Evolutionary conservation across 2,113 vertebrate genomes (phyloP).

Genomic region (Meles meles): DNA sequence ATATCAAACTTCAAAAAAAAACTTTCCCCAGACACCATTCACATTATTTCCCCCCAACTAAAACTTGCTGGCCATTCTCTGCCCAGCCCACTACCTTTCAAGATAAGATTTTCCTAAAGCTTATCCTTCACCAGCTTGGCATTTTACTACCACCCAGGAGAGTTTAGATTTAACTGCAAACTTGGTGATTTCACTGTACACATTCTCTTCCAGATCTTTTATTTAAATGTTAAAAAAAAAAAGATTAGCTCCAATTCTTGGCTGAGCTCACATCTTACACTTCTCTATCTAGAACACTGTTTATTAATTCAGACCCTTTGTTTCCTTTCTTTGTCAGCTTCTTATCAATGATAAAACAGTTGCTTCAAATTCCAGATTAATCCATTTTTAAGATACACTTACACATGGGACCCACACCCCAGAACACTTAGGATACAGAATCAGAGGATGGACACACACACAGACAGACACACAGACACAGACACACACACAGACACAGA

Average conservation of each 20-base stretch:
- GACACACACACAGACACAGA: not conserved
- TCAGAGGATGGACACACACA: not conserved
- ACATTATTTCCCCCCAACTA: not conserved
- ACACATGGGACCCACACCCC: not conserved
- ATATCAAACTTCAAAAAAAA: too few species aligned
- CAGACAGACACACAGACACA: not conserved
- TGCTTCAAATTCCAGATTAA: constrained; percentile 43
- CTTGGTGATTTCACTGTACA: constrained; percentile 41
- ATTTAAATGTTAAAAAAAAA: constrained; percentile 61
- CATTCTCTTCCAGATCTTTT: constrained; percentile 54
- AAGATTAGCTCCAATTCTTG: constrained; percentile 53
- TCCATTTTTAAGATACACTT: constrained; percentile 9
- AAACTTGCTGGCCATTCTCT: not conserved
- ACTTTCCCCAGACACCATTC: not conserved
- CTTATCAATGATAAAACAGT: constrained; percentile 50
- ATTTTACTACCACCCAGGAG: constrained; percentile 36
- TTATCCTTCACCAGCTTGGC: not conserved
- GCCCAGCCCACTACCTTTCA: not conserved
- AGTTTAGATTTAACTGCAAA: constrained; percentile 42
- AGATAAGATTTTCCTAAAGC: not conserved
- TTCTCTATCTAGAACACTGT: constrained; percentile 23
- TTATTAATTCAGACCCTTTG: constrained; percentile 40
- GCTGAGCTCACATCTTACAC: not conserved
- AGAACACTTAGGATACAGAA: not conserved
- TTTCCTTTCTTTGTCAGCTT: constrained; percentile 48